These are phyloP conservation scores for Passer montanus DNA, from an alignment of 2,113 vertebrate genomes.

Conservation along the genomic window DNA sequence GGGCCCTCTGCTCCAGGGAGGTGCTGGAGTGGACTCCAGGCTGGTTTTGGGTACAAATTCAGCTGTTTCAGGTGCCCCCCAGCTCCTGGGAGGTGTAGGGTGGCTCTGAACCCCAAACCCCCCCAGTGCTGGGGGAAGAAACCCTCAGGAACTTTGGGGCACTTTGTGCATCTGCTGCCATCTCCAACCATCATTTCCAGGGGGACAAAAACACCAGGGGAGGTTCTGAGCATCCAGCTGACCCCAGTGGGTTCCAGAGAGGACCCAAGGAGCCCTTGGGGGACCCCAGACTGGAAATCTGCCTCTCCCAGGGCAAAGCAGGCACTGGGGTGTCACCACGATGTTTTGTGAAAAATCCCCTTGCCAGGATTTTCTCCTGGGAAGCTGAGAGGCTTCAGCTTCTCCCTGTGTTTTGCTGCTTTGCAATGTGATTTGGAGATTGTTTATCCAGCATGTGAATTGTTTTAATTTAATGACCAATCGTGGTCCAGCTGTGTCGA, in stretches of 20 bases:
- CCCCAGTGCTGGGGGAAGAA: neutral
- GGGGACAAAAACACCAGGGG: fast-evolving
- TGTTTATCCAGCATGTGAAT: too few relatives aligned
- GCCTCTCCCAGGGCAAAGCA: neutral
- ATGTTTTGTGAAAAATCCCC: too few relatives aligned
- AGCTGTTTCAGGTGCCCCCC: neutral
- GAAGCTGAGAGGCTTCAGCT: too few relatives aligned
- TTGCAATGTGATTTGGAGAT: too few relatives aligned
- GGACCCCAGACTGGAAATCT: neutral
- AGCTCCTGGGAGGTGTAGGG: neutral
- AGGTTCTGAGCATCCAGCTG: neutral
- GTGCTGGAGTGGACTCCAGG: neutral
- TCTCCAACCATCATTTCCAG: neutral
- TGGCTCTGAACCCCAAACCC: neutral
- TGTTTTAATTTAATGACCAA: too few relatives aligned
- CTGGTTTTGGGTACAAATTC: neutral
- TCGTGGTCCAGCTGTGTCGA: too few relatives aligned
- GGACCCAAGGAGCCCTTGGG: neutral
- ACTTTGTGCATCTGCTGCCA: neutral
- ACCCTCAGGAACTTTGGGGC: neutral
- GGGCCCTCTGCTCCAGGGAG: neutral
- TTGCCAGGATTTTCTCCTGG: too few relatives aligned
- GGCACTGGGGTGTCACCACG: neutral
- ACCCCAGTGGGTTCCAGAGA: neutral
- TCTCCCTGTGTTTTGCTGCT: too few relatives aligned